Evolutionary conservation across 1,140 invertebrate species (phyloP).

Genomic region (Danaus plexippus): DNA sequence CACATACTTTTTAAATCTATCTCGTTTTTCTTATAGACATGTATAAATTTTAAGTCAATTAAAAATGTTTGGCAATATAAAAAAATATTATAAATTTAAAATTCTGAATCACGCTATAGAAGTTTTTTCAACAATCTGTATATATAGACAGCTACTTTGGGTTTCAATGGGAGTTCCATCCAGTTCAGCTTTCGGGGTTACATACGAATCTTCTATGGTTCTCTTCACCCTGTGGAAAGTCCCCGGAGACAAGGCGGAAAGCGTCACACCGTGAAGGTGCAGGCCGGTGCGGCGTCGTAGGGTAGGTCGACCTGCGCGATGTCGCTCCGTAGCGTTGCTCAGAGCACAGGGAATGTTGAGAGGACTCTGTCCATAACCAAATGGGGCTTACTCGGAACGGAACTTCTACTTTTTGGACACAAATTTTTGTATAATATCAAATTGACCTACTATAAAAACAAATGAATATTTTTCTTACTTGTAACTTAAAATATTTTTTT

Average conservation of each 20-base stretch:
- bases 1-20: no score
- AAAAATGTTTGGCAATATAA: no score
- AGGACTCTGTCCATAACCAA: constrained; percentile 42
- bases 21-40: no score
- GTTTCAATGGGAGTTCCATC: constrained; percentile 29
- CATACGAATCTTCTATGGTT: constrained; percentile 45
- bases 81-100: constrained; percentile 1
- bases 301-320: constrained; percentile 47
- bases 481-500: not conserved
- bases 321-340: constrained; percentile 54
- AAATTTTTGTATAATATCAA: no score
- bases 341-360: constrained; percentile 63
- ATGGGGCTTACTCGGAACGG: constrained; percentile 66
- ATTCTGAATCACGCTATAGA: constrained; percentile 38
- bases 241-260: constrained; percentile 66
- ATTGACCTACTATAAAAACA: no score
- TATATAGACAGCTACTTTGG: constrained; percentile 23
- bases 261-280: constrained; percentile 45
- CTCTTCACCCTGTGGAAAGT: constrained; percentile 62
- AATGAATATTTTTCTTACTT: not conserved
- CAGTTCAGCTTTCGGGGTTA: constrained; percentile 62
- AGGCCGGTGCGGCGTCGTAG: constrained; percentile 46
- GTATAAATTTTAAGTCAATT: no score
- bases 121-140: constrained; percentile 23
- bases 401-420: constrained; percentile 33